Base-by-base conservation (phyloP, 2,797 vertebrate species). In the Eulemur coronatus region DNA sequence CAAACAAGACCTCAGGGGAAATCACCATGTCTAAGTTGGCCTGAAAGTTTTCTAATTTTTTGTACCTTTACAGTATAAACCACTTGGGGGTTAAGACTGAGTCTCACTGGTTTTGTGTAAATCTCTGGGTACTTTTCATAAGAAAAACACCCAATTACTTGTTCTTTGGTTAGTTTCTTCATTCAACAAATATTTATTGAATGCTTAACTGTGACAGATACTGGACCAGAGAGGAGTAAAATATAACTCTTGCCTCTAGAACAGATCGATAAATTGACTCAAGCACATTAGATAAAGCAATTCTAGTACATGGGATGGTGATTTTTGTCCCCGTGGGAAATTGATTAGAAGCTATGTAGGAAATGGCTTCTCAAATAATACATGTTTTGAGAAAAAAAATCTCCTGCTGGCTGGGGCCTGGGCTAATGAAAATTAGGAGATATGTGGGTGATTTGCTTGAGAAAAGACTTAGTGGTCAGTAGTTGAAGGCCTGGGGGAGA, bases 281-380 rank as follows among this genome's bases (percentile, higher is more conserved):
- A 41, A 67, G 65, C 61, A 67, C 67, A 41, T 89, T 76, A 79
- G n/a, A 75, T 33, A 75, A 75, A 86, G 20, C 67, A 63, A 35
- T 72, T 93, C 26, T 70, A 92, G 79, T 69, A 67, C 38, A 46
- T 79, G 41, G 13, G 69, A 70, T 67, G 57, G 52, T 35, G 41
- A 89, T 89, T 43, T 84, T 46, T 61, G 48, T 94, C n/a, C 28
- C 41, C 48, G 48, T 57, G 69, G 52, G 24, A 89, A 91, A 93
- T 2, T 85, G 76, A 92, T 81, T 72, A 78, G 63, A 80, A 96
- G 55, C 61, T 59, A 65, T 59, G 52, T 30, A 81, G 78, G 69
- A 86, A 92, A 94, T 73, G 48, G 81, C 48, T 91, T 11, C 48
- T 90, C 70, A 52, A 87, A 92, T 67, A 92, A 91, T 80, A 65